Percentiles rank a stretch among this genome's conserved stretches.
phyloP scores from a whole-genome alignment of 2,113 vertebrate species.

The Lutjanus erythropterus region DNA sequence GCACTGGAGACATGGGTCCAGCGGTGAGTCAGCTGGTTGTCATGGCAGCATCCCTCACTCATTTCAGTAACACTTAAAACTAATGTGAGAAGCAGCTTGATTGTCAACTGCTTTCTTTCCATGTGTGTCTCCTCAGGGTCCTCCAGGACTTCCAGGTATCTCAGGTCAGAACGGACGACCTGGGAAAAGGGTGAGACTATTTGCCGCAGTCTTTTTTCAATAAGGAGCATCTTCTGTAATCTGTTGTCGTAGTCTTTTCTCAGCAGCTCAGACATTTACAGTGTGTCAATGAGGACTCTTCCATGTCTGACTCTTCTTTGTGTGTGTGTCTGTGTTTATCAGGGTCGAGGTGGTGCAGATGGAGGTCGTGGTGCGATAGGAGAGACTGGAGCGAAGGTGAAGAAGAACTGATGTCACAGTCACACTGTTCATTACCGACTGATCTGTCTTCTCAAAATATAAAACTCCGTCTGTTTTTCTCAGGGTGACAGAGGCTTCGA shows the following conservation, averaged over 20 bases:
- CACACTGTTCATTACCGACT: neutral
- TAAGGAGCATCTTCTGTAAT: neutral
- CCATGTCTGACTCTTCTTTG: conserved; percentile 7
- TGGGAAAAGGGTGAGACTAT: conserved; percentile 79
- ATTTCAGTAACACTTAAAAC: neutral
- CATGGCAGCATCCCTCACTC: conserved; percentile 1
- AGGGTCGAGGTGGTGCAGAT: conserved; percentile 93
- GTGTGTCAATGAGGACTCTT: neutral
- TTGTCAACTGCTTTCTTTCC: neutral
- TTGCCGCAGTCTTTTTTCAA: neutral
- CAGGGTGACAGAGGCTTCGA: conserved; percentile 97
- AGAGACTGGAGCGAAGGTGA: conserved; percentile 93
- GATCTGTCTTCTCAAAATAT: neutral
- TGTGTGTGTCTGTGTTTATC: conserved; percentile 37
- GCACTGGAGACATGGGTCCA: conserved; percentile 89
- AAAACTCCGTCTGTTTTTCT: neutral
- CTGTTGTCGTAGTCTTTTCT: no score
- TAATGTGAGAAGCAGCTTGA: neutral
- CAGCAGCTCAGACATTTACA: neutral
- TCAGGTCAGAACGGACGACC: conserved; percentile 78
- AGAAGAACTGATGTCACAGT: neutral
- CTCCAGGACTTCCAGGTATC: conserved; percentile 70
- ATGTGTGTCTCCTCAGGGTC: conserved; percentile 67
- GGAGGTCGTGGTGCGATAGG: conserved; percentile 94
- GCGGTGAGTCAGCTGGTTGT: conserved; percentile 81